These are phyloP conservation scores for Pangasius sanitwongsei DNA, from an alignment of 2,797 vertebrate species.

Conservation along the genomic window DNA sequence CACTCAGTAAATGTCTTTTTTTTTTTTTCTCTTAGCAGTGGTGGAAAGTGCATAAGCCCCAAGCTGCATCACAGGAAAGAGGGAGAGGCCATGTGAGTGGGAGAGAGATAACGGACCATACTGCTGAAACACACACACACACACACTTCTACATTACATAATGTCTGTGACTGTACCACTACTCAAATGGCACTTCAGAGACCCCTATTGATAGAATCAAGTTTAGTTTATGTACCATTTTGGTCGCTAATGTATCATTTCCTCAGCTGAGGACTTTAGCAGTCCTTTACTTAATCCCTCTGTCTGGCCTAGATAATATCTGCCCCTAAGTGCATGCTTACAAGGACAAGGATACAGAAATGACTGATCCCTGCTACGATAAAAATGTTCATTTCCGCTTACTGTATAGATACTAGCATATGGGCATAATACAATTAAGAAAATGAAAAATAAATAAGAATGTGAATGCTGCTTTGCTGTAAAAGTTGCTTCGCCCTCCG, in stretches of 20 bases:
- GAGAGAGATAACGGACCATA: background rate
- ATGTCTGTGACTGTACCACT: background rate
- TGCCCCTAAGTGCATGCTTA: background rate
- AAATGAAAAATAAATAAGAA: background rate
- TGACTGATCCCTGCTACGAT: background rate
- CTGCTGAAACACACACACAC: background rate
- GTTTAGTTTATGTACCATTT: background rate
- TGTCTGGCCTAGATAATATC: constrained; percentile 13
- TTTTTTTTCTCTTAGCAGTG: too few species aligned
- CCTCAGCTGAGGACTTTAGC: background rate
- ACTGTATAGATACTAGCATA: background rate
- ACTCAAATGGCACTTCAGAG: background rate
- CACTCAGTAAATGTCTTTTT: background rate
- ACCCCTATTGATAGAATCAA: background rate
- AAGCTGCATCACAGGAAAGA: constrained; percentile 4
- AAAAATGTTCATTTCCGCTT: background rate
- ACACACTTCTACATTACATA: background rate
- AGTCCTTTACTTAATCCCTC: constrained; percentile 18
- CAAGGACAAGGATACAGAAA: background rate
- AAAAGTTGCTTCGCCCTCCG: background rate
- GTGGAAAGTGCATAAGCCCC: background rate
- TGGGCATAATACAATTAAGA: background rate
- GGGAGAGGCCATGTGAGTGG: background rate
- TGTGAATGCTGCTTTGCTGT: background rate
- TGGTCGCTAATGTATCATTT: background rate